These are phyloP conservation scores for Tautogolabrus adspersus DNA, from an alignment of 2,113 vertebrate genomes.

Conservation along the genomic window DNA sequence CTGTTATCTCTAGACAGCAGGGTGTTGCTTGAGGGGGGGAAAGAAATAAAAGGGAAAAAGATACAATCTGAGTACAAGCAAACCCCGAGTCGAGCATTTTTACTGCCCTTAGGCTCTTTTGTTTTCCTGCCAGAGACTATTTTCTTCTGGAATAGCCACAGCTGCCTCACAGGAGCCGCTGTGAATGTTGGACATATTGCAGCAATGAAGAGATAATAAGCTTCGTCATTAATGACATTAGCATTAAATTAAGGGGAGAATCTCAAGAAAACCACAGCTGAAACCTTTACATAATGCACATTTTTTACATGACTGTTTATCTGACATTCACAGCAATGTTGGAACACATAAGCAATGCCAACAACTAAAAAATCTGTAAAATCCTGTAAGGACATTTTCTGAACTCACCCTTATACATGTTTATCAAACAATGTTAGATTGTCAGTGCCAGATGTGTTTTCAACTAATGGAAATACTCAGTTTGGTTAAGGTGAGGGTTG, in stretches of 20 bases:
- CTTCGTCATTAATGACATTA: constrained; percentile 11
- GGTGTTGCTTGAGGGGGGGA: constrained; percentile 1
- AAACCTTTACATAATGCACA: neutral
- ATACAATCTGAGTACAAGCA: constrained; percentile 29
- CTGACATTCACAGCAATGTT: no score
- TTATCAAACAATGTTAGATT: no score
- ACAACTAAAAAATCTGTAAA: no score
- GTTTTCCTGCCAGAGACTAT: constrained; percentile 49
- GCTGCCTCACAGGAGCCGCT: constrained; percentile 28
- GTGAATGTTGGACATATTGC: constrained; percentile 37
- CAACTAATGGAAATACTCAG: no score
- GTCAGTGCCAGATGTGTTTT: no score
- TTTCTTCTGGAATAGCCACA: constrained; percentile 28
- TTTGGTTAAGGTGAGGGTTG: no score
- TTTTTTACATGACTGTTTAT: neutral
- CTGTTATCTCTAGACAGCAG: constrained; percentile 55
- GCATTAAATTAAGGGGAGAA: neutral
- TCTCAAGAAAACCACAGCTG: neutral
- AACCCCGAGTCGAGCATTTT: constrained; percentile 49
- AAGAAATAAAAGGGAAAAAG: neutral
- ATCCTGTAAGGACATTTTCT: no score
- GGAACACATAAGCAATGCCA: no score
- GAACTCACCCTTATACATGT: no score
- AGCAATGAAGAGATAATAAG: constrained; percentile 21
- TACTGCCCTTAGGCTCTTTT: constrained; percentile 51